phyloP scores from a whole-genome alignment of 2,113 vertebrate genomes.

The Castor canadensis region DNA sequence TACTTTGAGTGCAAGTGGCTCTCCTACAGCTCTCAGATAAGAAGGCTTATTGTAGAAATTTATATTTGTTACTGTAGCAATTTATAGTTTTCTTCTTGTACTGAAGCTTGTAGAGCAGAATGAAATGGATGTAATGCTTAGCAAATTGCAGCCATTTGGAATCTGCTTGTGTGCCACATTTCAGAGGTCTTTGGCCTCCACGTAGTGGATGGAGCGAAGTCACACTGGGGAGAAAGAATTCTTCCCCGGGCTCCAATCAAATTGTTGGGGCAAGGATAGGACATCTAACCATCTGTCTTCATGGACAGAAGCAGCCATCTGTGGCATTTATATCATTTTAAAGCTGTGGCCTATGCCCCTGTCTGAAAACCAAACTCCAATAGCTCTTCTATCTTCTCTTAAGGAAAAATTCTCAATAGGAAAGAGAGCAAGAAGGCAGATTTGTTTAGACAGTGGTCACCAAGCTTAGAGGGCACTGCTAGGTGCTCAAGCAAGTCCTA shows the following conservation, averaged over 20 bases:
- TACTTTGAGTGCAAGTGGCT: neutral
- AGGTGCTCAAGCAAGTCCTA: neutral
- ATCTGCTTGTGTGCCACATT: neutral
- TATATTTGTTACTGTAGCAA: neutral
- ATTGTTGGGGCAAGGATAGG: neutral
- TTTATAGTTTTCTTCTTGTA: neutral
- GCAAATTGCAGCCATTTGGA: constrained; percentile 46
- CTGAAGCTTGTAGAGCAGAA: neutral
- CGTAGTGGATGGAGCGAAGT: neutral
- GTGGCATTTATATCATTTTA: constrained; percentile 31
- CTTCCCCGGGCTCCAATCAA: constrained; percentile 20
- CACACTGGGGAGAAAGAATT: neutral
- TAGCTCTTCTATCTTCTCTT: neutral
- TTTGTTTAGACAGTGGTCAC: neutral
- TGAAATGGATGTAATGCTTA: neutral
- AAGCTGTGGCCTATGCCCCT: constrained; percentile 41
- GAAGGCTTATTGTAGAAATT: constrained; percentile 49
- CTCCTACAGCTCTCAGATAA: neutral
- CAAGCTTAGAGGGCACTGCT: neutral
- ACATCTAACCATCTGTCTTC: constrained; percentile 47
- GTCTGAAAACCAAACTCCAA: constrained; percentile 45
- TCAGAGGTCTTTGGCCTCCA: neutral
- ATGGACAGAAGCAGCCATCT: constrained; percentile 51
- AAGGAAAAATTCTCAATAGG: constrained; percentile 1
- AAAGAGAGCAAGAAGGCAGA: neutral